phyloP scores from a whole-genome alignment of 2,797 vertebrate genomes.

The Acanthurus lineatus region DNA sequence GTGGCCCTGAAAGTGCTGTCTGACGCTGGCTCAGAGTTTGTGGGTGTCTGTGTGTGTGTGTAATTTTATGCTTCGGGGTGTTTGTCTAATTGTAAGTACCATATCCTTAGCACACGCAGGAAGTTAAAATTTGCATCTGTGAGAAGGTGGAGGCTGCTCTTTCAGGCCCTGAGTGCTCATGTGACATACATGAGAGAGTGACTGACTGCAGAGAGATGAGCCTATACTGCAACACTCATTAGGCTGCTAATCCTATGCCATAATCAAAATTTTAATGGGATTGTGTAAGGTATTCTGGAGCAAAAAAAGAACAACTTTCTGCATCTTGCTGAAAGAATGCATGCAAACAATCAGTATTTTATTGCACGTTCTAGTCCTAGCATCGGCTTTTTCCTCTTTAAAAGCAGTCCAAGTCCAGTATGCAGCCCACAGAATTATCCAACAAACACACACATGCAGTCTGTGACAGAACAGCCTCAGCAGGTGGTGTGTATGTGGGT shows the following conservation, averaged over 20 bases:
- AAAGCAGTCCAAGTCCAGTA: slow-evolving; percentile 21
- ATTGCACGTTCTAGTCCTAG: background rate
- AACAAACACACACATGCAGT: slow-evolving; percentile 45
- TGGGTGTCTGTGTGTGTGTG: slow-evolving; percentile 29
- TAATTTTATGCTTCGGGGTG: slow-evolving; percentile 17
- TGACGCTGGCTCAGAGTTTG: slow-evolving; percentile 24
- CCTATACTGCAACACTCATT: slow-evolving; percentile 18
- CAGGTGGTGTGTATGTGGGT: slow-evolving; percentile 76
- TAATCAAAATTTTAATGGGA: slow-evolving; percentile 40
- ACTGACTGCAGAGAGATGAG: slow-evolving; percentile 25
- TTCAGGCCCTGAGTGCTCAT: slow-evolving; percentile 23
- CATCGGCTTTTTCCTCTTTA: background rate
- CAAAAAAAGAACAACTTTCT: slow-evolving; percentile 4
- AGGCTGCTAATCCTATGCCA: slow-evolving; percentile 17
- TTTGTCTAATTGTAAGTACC: slow-evolving; percentile 35
- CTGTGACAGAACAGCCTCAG: slow-evolving; percentile 59
- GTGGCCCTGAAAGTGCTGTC: slow-evolving; percentile 42
- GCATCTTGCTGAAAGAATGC: slow-evolving; percentile 1
- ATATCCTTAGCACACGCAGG: slow-evolving; percentile 14
- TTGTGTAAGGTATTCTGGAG: slow-evolving; percentile 22
- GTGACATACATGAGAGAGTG: slow-evolving; percentile 20
- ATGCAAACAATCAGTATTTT: slow-evolving; percentile 13
- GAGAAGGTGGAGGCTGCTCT: slow-evolving; percentile 56
- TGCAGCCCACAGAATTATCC: slow-evolving; percentile 39
- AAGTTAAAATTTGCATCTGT: slow-evolving; percentile 65